A percentile compares a stretch with the other conserved stretches of the same genome.
These are phyloP conservation scores for Myathropa florea DNA, from an alignment of 2,888 invertebrate genomes.

Conservation along the genomic window DNA sequence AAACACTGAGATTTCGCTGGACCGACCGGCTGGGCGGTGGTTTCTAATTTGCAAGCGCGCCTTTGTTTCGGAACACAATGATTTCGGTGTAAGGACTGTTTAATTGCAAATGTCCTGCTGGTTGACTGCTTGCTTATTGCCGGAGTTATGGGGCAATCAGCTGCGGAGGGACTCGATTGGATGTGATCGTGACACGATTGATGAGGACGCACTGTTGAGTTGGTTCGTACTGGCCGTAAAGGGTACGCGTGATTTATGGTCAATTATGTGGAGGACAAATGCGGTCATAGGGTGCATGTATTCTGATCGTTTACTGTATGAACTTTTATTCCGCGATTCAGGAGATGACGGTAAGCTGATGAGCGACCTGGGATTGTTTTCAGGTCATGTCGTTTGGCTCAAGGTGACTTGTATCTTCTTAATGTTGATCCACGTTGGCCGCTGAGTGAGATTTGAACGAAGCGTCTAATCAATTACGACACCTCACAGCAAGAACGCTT, in stretches of 20 bases:
- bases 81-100: constrained; percentile 17
- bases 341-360: neutral
- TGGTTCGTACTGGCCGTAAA: neutral
- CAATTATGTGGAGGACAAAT: neutral
- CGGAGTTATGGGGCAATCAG: neutral
- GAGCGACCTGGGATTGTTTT: neutral
- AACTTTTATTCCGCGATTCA: neutral
- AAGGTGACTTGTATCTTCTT: no score
- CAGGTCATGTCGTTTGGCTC: no score
- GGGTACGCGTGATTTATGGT: neutral
- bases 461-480: no score
- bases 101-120: constrained; percentile 60
- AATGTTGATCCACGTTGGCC: no score
- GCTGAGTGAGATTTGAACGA: no score
- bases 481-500: no score
- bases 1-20: neutral
- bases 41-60: constrained; percentile 17
- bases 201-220: neutral
- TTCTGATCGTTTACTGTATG: neutral
- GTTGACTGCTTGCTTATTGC: constrained; percentile 36
- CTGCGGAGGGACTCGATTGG: neutral
- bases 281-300: neutral
- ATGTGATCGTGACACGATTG: neutral
- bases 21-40: neutral
- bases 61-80: constrained; percentile 3